Base-by-base conservation (phyloP, 2,113 vertebrate species). In the Dissostichus mawsoni region DNA sequence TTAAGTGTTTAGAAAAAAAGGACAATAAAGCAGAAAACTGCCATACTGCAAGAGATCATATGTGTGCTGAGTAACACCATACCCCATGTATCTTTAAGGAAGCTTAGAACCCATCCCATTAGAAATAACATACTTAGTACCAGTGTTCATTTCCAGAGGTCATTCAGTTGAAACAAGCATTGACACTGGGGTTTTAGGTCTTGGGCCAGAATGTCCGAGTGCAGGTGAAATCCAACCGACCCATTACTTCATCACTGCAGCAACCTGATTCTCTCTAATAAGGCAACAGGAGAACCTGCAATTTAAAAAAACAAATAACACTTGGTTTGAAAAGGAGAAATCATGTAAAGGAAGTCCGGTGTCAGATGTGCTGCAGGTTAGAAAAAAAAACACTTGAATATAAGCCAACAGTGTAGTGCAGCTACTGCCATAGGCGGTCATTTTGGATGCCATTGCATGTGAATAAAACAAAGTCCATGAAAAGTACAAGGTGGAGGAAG, bases 231-330 rank as follows among this genome's bases (percentile, higher is more conserved):
- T 93, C 90, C 85, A 90, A 81, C 90, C 81, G 82, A 56, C 86
- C 76, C 52, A 56, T 91, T 91, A 92, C 89, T 84, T 91, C 86
- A 92, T 86, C 77, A 69, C 64, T 74, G 61, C 73, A 66, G 94
- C 81, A 94, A 94, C 90, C 82, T 13, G 90, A 94, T 76, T 93
- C 93, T 81, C 82, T 84, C 85, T 83, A 92, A 88, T 91, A 94
- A 91, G 91, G 95, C 80, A 94, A 95, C 89, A 82, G 48, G 92
- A 95, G 94, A 95, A 77, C 80, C 93, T 93, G 90, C 82, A 92
- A 92, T 92, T 91, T 23, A 77, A 74, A 79, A 79, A 68, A 89
- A 90, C 79, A 86, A 77, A 91, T 78, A 92, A 92, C 74, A 88
- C 47, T 80, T 91, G 84, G 55, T 85, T 85, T 68, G 81, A 78